Evolutionary conservation across 2,888 invertebrate species (phyloP).

Genomic region (Orthosia cruda): DNA sequence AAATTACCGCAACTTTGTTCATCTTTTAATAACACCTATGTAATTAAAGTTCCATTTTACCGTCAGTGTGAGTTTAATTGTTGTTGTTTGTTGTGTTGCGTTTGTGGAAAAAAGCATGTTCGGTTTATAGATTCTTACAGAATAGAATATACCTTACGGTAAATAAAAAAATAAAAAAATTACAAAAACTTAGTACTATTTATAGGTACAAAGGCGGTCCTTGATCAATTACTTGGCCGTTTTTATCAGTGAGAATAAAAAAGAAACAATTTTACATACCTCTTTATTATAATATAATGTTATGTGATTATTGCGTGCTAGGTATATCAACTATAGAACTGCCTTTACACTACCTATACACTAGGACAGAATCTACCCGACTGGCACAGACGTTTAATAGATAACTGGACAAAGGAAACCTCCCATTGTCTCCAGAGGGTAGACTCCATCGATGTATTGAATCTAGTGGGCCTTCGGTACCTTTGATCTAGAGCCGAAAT

Average conservation of each 20-base stretch:
- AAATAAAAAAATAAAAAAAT: no score
- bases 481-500: constrained; percentile 25
- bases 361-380: not conserved
- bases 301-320: not conserved
- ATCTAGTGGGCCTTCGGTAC: constrained; percentile 24
- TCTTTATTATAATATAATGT: no score
- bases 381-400: constrained; percentile 20
- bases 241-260: no score
- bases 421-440: constrained; percentile 43
- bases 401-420: constrained; percentile 53
- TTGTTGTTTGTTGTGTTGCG: not conserved
- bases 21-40: not conserved
- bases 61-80: not conserved
- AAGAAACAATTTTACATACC: no score
- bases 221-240: no score
- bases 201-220: no score
- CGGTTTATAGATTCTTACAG: not conserved
- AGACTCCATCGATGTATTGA: constrained; percentile 28
- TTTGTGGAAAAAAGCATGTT: not conserved
- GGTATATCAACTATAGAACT: not conserved
- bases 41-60: not conserved
- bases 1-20: constrained; percentile 11
- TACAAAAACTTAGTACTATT: no score
- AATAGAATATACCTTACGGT: no score
- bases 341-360: not conserved